Evolutionary conservation across 1,140 invertebrate genomes (phyloP), one percentile per base, ranked within the genome.

Genomic region (Bombyx mandarina): DNA sequence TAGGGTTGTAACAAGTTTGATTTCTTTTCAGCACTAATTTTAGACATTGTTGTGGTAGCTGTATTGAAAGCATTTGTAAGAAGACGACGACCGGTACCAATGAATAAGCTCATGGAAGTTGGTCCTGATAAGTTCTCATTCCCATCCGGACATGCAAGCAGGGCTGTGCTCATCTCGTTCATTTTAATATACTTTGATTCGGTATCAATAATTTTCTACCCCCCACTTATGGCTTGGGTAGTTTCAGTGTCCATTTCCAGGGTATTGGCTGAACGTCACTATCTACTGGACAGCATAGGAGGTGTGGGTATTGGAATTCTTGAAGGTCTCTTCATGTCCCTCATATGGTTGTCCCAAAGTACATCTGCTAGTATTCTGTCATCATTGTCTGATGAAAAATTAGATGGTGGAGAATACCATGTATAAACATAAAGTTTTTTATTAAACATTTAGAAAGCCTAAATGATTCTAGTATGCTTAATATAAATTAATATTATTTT

Each of bases 61-160:
- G 57, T 97, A 1, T 62, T 95, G 2, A 99, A 99, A 89, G 93
- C 97, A 6, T 78, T 92, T 49, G 90, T 94, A 62, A 87, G 98
- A 70, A 88, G 92, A 73, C 88, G 92, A 66, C 86, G 98, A 49
- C 97, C 97, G 10, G 63, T 88, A 1, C 85, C 90, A 18, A 94
- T 95, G 74, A 93, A 95, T 63, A 91, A 92, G 77, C 74, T 89
- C 8, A 69, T 91, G 18, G 86, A 81, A 12, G 81, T 92, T 26
- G 79, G 90, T 74, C 83, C 96, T 0, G 98, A 99, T 82, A 94
- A 97, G 70, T 99, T 93, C 77, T 97, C 97, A 45, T 99, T 99
- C 82, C 98, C 98, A 42, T 99, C 97, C 0, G 98, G 98, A 1
- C 98, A 99, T 87, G 91, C 96, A 2, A 97, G 96, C n/a, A 87